Evolutionary conservation across 2,113 vertebrate species (phyloP).

Genomic region (Ciconia boyciana): DNA sequence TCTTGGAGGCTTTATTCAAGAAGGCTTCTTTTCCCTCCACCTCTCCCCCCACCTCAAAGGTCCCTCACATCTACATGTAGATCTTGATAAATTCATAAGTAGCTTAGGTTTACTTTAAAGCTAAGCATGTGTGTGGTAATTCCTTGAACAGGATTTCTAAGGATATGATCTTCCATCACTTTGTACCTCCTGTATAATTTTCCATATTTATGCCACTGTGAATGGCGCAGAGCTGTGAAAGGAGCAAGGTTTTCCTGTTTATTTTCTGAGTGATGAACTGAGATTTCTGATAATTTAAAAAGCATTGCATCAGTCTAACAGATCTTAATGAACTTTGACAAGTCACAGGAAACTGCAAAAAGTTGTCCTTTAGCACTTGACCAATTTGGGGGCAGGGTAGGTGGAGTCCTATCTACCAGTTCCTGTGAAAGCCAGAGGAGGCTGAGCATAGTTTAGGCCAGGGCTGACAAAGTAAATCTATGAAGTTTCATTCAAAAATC

Average conservation of each 20-base stretch:
- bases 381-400: background rate
- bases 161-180: background rate
- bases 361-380: background rate
- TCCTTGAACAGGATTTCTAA: background rate
- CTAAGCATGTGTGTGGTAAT: background rate
- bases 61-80: background rate
- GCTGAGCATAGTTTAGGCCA: background rate
- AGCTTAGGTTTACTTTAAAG: background rate
- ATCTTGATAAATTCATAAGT: background rate
- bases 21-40: background rate
- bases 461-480: background rate
- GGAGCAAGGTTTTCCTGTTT: background rate
- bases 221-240: background rate
- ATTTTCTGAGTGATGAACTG: background rate
- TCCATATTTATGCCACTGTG: background rate
- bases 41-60: rapidly evolving
- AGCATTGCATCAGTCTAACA: background rate
- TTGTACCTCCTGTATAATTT: background rate
- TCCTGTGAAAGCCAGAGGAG: background rate
- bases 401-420: background rate
- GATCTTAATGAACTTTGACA: background rate
- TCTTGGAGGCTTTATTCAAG: background rate
- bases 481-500: background rate
- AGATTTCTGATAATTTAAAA: background rate
- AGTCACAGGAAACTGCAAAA: background rate